Conservation (phyloP, 2,888 invertebrate genomes). For the Chydorus sphaericus region DNA sequence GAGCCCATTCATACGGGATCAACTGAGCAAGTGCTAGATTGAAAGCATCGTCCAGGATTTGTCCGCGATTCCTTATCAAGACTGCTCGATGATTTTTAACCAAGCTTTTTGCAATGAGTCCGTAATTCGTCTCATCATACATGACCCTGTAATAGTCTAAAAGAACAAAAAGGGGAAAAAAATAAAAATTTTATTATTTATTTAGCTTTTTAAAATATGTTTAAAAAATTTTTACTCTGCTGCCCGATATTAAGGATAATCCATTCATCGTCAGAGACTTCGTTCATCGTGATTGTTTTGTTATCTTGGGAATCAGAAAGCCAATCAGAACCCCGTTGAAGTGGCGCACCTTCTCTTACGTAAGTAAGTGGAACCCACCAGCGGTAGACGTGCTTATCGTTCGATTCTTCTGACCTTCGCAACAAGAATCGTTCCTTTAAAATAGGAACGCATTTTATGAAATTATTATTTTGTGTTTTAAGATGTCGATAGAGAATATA, state of each 20-base stretch:
- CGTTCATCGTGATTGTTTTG: not conserved
- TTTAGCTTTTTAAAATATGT: too few relatives aligned
- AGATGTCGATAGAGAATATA: not conserved
- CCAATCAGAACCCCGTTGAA: not conserved
- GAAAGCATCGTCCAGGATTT: constrained; percentile 34
- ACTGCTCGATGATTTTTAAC: constrained; percentile 26
- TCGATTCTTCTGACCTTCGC: constrained; percentile 18
- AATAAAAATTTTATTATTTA: too few relatives aligned
- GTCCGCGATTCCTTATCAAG: constrained; percentile 28
- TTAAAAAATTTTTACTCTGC: constrained; percentile 18
- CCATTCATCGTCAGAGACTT: constrained; percentile 18
- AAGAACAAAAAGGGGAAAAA: too few relatives aligned
- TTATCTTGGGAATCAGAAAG: not conserved
- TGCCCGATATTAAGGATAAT: constrained; percentile 24
- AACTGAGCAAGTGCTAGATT: constrained; percentile 26
- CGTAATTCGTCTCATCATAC: constrained; percentile 21
- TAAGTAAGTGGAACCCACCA: constrained; percentile 50
- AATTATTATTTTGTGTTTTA: not conserved
- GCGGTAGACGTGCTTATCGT: constrained; percentile 18
- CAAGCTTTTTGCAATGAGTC: constrained; percentile 18
- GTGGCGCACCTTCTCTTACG: constrained; percentile 19
- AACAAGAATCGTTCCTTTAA: constrained; percentile 20
- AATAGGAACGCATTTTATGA: not conserved
- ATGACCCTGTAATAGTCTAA: constrained; percentile 26
- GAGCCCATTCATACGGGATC: constrained; percentile 22